A percentile compares a stretch with the other conserved stretches of the same genome.
Conservation (phyloP, 2,113 vertebrate genomes). For the Suncus etruscus region DNA sequence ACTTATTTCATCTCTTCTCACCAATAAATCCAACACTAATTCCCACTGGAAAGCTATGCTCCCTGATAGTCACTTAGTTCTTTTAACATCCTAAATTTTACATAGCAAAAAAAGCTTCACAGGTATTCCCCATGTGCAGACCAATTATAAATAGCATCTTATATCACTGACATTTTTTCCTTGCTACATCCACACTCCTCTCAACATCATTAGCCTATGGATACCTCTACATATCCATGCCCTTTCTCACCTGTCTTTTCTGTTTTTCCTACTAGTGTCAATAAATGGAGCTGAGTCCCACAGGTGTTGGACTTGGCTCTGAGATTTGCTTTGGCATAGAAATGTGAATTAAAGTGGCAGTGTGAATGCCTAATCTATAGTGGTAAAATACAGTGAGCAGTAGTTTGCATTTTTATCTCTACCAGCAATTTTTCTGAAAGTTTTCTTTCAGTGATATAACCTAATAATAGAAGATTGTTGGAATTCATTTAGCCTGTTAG, state of each 20-base stretch:
- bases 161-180: background rate
- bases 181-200: background rate
- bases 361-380: background rate
- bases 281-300: background rate
- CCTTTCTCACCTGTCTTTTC: background rate
- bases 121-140: background rate
- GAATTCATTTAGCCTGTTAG: background rate
- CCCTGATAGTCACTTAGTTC: background rate
- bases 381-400: background rate
- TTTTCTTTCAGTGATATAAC: background rate
- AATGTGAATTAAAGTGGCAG: background rate
- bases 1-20: background rate
- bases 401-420: background rate
- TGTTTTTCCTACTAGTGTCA: background rate
- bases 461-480: background rate
- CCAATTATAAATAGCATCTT: background rate
- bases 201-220: background rate
- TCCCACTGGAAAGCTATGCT: background rate
- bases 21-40: background rate
- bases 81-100: background rate
- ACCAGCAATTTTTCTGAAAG: too few relatives aligned
- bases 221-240: background rate
- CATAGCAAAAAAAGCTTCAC: background rate
- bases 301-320: accelerated
- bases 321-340: background rate